Percentiles rank a stretch among this genome's conserved stretches.
Conservation (phyloP, 2,797 vertebrate genomes). For the Spondyliosoma cantharus region DNA sequence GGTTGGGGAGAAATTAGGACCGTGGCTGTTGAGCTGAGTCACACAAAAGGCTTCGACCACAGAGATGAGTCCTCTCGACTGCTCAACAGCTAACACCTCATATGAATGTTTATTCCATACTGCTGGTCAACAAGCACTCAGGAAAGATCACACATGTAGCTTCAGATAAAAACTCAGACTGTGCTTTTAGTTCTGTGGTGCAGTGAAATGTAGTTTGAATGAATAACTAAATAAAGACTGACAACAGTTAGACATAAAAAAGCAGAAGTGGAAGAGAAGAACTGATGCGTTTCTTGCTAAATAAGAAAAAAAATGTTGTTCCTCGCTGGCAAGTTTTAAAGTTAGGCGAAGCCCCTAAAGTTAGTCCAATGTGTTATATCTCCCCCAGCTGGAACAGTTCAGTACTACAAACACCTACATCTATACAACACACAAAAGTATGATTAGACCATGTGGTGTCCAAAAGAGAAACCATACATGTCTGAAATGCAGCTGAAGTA, state of each 20-base stretch:
- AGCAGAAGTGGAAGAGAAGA: background rate
- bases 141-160: background rate
- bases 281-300: background rate
- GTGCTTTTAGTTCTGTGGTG: background rate
- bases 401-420: slow-evolving; percentile 40
- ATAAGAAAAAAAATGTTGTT: background rate
- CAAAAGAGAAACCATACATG: background rate
- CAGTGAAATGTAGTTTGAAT: slow-evolving; percentile 12
- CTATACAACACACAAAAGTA: background rate
- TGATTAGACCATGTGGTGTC: background rate
- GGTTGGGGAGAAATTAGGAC: slow-evolving; percentile 54
- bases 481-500: background rate
- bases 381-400: slow-evolving; percentile 61
- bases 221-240: background rate
- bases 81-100: background rate
- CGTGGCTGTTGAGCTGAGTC: slow-evolving; percentile 50
- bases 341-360: background rate
- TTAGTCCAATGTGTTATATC: slow-evolving; percentile 17
- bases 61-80: slow-evolving; percentile 25
- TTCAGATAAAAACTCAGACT: background rate
- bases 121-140: background rate
- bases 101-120: background rate
- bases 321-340: background rate
- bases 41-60: slow-evolving; percentile 49
- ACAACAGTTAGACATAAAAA: background rate